Evolutionary conservation across 2,113 vertebrate species (phyloP).

Genomic region (Ciconia maguari): DNA sequence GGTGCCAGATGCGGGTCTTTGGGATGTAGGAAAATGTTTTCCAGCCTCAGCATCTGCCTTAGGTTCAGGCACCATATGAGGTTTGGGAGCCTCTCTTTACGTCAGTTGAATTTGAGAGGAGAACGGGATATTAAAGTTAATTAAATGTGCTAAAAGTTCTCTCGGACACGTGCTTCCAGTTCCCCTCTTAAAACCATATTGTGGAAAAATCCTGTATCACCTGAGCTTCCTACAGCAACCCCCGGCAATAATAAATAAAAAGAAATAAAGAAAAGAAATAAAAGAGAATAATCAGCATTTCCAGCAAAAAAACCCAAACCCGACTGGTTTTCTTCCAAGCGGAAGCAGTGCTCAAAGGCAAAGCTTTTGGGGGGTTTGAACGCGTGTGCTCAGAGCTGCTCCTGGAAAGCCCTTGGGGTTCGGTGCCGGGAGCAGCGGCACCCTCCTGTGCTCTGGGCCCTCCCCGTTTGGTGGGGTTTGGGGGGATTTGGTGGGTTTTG

Average conservation of each 20-base stretch:
- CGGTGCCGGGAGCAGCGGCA: not conserved
- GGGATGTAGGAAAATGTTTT: not conserved
- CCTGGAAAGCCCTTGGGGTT: not conserved
- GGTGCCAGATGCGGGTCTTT: not conserved
- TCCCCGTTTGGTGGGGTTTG: too few relatives aligned
- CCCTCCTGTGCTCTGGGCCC: too few relatives aligned
- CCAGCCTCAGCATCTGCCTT: not conserved
- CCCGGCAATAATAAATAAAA: fast-evolving
- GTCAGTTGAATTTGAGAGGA: not conserved
- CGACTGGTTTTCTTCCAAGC: not conserved
- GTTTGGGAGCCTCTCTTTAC: not conserved
- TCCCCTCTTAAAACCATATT: not conserved
- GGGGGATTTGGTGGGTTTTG: not conserved
- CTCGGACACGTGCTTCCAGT: not conserved
- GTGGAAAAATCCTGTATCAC: fast-evolving
- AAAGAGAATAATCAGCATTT: not conserved
- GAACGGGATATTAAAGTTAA: not conserved
- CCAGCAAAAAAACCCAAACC: fast-evolving
- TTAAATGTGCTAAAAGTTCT: not conserved
- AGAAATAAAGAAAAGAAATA: not conserved
- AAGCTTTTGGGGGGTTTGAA: not conserved
- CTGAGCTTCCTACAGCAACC: not conserved
- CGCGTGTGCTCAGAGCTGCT: not conserved
- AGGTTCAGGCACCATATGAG: fast-evolving
- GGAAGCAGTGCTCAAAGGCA: not conserved